Evolutionary conservation across 2,797 vertebrate genomes (phyloP), one percentile per base, ranked within the genome.

Genomic region (Staurois parvus): DNA sequence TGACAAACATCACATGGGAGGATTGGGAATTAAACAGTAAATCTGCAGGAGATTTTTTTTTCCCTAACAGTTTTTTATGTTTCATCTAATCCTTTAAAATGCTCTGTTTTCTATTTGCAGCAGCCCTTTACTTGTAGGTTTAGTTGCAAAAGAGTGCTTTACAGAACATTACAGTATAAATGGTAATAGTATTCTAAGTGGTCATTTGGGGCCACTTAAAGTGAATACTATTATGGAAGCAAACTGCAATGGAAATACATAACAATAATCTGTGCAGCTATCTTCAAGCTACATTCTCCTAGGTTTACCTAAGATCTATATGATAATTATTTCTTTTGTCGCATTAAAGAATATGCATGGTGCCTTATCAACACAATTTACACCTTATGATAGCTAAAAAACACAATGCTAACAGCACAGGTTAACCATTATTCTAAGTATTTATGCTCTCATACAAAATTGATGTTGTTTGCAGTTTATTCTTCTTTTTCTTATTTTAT

Each of bases 331-430:
- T 45, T 56, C 56, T 30, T 32, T 48, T 76, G 74, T 26, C 29
- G 59, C 45, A 37, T 64, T 67, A 78, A 78, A 67, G 34, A 78
- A 40, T 37, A 77, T 40, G 52, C 73, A 37, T 66, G 75, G 75
- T 52, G 62, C 34, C 59, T 19, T n/a, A 59, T 45, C 42, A 26
- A 30, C 42, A 45, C 62, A 79, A 79, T 78, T 78, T 42, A 78
- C 62, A 79, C 26, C 76, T 17, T 29, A 40, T 15, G 9, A 52
- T 15, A 30, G 30, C 64, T 48, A 34, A 26, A 29, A 26, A 26
- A 64, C 2, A 66, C 9, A 28, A 66, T 13, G 17, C 15, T 66
- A 3, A 19, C 28, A 29, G 26, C 10, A 29, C 64, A 29, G 2
- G n/a, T 15, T 26, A 29, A 66, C 4, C 8, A 13, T 66, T 12